These are phyloP conservation scores for Agrotis segetum DNA, from an alignment of 2,888 invertebrate genomes.

Conservation along the genomic window DNA sequence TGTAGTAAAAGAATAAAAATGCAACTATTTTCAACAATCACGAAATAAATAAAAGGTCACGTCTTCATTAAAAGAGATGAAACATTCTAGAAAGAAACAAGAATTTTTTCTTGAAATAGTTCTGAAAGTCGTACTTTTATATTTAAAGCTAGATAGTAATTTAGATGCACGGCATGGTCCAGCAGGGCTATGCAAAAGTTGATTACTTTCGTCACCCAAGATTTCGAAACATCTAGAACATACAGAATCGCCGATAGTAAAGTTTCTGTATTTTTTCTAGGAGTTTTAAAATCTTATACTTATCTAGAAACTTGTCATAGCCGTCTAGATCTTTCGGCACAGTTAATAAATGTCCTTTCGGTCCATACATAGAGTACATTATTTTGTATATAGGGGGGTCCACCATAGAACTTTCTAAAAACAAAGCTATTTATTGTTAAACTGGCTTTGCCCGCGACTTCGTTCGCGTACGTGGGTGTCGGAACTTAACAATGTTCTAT, in stretches of 20 bases:
- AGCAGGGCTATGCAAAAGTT: neutral
- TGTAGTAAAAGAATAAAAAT: neutral
- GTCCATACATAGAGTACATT: too few species aligned
- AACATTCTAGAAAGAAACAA: constrained; percentile 33
- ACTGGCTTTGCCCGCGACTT: too few species aligned
- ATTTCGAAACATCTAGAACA: constrained; percentile 24
- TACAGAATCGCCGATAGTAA: neutral
- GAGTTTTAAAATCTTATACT: neutral
- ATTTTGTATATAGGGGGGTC: too few species aligned
- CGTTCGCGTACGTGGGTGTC: too few species aligned
- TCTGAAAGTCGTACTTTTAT: neutral
- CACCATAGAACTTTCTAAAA: neutral
- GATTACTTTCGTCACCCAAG: neutral
- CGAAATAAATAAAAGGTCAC: constrained; percentile 5
- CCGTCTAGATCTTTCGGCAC: neutral
- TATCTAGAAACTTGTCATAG: neutral
- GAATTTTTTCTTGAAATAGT: neutral
- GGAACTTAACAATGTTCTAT: too few species aligned
- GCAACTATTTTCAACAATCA: neutral
- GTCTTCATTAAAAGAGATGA: neutral
- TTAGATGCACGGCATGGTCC: neutral
- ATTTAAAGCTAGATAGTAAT: neutral
- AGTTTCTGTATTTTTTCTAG: neutral
- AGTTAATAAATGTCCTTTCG: too few species aligned
- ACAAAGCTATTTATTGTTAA: neutral